Base-by-base conservation (phyloP, 2,797 vertebrate genomes). In the Trichosurus vulpecula region DNA sequence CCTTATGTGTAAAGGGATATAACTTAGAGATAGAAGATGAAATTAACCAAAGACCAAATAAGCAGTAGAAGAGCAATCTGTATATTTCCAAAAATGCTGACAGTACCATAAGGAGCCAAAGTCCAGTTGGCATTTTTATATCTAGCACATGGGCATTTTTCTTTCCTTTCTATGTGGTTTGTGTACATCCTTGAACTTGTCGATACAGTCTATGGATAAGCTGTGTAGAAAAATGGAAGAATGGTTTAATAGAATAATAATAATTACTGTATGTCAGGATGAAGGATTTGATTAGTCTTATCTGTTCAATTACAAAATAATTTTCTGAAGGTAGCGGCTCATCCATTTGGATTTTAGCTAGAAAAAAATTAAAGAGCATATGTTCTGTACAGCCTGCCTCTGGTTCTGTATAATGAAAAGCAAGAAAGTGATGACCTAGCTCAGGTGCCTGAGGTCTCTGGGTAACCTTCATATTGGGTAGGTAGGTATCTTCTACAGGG, bases 1-100 rank as follows among this genome's bases (percentile, higher is more conserved):
- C 74, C 47, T 95, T 92, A 35, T 90, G 52, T 35, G 11, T 53
- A 90, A 54, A 90, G 52, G 51, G 31, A 90, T 22, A 90, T 6
- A 90, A 90, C 52, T n/a, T 91, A 87, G 35, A 87, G 52, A 51
- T 41, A 53, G 51, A 54, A 96, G 54, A 91, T 90, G 94, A 96
- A 93, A 96, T 92, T 91, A 66, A 90, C 52, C 9, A 95, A 96
- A 96, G n/a, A 56, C 74, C 95, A 93, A 93, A 89, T 95, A 91
- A 94, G 53, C 89, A 92, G 81, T 94, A 52, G 94, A 93, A 95
- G 91, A 95, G 90, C 35, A 93, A 90, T 51, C 2, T 92, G 47
- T 22, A 57, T 12, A 35, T 6, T 54, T 90, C 74, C 94, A 14
- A 93, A 96, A 96, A 93, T 95, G 51, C 52, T 94, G 96, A 55